Evolutionary conservation across 92 coral and sea anemone genomes (phyloP).

Genomic region (Porites evermanni): DNA sequence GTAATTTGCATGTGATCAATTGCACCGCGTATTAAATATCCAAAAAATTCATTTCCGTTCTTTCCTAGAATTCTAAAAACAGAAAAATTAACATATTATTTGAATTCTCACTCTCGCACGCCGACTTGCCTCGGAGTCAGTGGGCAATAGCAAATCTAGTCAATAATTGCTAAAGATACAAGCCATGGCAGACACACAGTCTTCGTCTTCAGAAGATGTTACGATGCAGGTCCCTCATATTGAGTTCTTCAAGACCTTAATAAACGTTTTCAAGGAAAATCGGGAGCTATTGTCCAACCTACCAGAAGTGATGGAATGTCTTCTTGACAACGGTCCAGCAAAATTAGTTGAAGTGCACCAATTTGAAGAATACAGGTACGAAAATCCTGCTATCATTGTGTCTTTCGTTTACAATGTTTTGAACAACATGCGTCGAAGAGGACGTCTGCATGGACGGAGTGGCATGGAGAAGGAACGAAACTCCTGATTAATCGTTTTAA

Average conservation of each 20-base stretch:
- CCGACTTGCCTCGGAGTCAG: background rate
- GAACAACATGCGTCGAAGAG: too few relatives aligned
- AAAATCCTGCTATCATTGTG: too few relatives aligned
- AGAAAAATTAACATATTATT: background rate
- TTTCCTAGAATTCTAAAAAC: background rate
- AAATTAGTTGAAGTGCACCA: background rate
- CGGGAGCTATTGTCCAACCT: background rate
- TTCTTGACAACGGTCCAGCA: background rate
- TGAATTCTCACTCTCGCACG: background rate
- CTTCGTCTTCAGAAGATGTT: background rate
- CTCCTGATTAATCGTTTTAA: too few relatives aligned
- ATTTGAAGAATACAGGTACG: background rate
- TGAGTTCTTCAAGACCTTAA: background rate
- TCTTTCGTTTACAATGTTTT: too few relatives aligned
- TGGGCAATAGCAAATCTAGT: background rate
- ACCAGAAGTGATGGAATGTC: background rate
- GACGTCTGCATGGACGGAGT: too few relatives aligned
- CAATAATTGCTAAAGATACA: background rate
- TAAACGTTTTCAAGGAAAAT: background rate
- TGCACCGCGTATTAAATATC: background rate
- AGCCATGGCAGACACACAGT: conserved; percentile 3
- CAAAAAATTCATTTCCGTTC: background rate
- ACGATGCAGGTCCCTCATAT: background rate
- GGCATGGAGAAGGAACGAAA: too few relatives aligned
- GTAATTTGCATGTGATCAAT: background rate